Evolutionary conservation across 2,888 invertebrate genomes (phyloP).

Genomic region (Yponomeuta cagnagella): DNA sequence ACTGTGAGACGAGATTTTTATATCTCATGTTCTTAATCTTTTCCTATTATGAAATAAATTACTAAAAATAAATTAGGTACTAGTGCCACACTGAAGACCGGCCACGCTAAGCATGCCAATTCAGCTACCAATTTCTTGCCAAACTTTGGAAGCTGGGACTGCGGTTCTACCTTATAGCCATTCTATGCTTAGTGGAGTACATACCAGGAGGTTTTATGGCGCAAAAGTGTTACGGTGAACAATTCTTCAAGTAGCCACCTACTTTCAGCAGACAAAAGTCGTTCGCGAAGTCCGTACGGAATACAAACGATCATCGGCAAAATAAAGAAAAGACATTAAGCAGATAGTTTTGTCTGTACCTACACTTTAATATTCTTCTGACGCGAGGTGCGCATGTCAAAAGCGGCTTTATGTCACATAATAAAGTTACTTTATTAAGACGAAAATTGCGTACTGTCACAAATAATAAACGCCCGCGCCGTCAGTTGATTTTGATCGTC

Average conservation of each 20-base stretch:
- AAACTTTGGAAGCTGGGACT: too few relatives aligned
- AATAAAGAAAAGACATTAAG: constrained; percentile 17
- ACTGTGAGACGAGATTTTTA: too few relatives aligned
- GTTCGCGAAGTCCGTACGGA: constrained; percentile 9
- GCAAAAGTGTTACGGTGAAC: background rate
- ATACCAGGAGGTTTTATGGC: background rate
- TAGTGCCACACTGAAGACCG: too few relatives aligned
- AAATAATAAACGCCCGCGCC: constrained; percentile 11
- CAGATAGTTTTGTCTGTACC: constrained; percentile 6
- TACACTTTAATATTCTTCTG: constrained; percentile 14
- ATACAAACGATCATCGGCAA: constrained; percentile 16
- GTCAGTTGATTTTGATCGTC: constrained; percentile 16
- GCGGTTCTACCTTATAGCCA: too few relatives aligned
- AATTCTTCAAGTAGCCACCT: background rate
- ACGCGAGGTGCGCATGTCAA: constrained; percentile 7
- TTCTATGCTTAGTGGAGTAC: too few relatives aligned
- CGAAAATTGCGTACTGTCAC: constrained; percentile 6
- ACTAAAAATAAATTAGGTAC: too few relatives aligned
- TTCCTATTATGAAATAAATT: too few relatives aligned
- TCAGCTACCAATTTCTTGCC: too few relatives aligned
- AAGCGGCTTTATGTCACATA: constrained; percentile 7
- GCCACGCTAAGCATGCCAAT: too few relatives aligned
- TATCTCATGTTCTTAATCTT: too few relatives aligned
- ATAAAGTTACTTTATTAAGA: constrained; percentile 14
- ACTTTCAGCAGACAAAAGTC: constrained; percentile 9